Evolutionary conservation across 2,797 vertebrate species (phyloP), one percentile per base, ranked within the genome.

Genomic region (Sebastes baramenuke): DNA sequence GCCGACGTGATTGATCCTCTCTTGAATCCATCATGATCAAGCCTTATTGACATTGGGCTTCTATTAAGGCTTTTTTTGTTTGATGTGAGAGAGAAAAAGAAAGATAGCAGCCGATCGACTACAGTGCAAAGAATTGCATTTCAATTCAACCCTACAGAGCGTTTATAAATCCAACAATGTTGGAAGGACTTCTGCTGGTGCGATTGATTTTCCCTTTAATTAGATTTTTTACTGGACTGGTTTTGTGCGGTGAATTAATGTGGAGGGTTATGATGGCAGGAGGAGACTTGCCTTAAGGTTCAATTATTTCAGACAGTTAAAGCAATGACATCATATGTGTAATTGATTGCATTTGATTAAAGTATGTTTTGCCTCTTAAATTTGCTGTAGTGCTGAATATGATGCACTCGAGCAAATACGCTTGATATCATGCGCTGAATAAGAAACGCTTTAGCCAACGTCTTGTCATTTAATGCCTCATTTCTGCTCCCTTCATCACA

Each of bases 21-120:
- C 83, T 86, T 55, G 85, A 93, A 95, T 95, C 92, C 92, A 94
- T 95, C 95, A 94, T 83, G 88, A 93, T 94, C 91, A 91, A 81
- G 70, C 65, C 38, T 38, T 91, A 93, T 94, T 90, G 94, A 96
- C 92, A 89, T 24, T 22, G 32, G 68, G 72, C 77, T 87, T 88
- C 85, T 88, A 87, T 93, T 93, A 89, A 93, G 90, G 83, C 69
- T 87, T 79, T 87, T 55, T 60, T 38, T 46, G 14, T 72, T 56
- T 73, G 55, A 79, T 4, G 56, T 30, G 34, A 54, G 54, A 67
- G 11, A 81, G 54, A 86, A 81, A 78, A 78, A 81, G 27, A 77
- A 67, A 90, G 73, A 90, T 76, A 68, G 75, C 61, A 52, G 68
- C 56, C 66, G 64, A 82, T 74, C 20, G 55, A 81, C 77, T 46